phyloP scores from a whole-genome alignment of 1,140 invertebrate genomes.

The Diachasmimorpha longicaudata region DNA sequence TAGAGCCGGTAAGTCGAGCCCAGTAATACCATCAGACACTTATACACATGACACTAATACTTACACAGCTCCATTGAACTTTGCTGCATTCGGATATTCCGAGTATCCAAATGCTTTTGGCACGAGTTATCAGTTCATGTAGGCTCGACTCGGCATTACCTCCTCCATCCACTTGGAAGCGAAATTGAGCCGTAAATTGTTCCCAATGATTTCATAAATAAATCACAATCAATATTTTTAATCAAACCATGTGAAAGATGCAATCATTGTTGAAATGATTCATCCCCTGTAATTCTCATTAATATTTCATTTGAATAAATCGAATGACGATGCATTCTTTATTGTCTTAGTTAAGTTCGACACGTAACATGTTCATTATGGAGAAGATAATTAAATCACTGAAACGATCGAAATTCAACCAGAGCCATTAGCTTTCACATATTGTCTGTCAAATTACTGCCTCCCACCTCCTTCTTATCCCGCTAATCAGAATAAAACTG shows the following conservation, averaged over 20 bases:
- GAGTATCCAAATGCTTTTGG: neutral
- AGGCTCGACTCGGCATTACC: neutral
- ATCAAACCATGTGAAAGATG: neutral
- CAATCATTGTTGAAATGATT: neutral
- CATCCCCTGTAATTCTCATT: neutral
- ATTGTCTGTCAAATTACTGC: neutral
- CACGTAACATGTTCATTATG: neutral
- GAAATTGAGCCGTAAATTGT: neutral
- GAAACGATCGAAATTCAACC: neutral
- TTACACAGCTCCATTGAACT: neutral
- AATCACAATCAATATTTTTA: neutral
- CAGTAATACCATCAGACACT: slow-evolving; percentile 37
- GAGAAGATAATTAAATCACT: neutral
- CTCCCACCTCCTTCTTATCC: neutral
- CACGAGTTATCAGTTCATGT: neutral
- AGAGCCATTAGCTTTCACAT: neutral
- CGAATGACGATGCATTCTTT: neutral
- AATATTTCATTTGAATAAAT: neutral
- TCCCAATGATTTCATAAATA: neutral
- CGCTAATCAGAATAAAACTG: neutral
- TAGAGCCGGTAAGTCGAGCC: slow-evolving; percentile 86
- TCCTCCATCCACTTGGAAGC: neutral
- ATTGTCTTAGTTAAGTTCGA: neutral
- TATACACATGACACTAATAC: slow-evolving; percentile 31
- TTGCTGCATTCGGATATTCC: neutral